phyloP scores from a whole-genome alignment of 2,888 invertebrate genomes.

The Periphyllus acericola region DNA sequence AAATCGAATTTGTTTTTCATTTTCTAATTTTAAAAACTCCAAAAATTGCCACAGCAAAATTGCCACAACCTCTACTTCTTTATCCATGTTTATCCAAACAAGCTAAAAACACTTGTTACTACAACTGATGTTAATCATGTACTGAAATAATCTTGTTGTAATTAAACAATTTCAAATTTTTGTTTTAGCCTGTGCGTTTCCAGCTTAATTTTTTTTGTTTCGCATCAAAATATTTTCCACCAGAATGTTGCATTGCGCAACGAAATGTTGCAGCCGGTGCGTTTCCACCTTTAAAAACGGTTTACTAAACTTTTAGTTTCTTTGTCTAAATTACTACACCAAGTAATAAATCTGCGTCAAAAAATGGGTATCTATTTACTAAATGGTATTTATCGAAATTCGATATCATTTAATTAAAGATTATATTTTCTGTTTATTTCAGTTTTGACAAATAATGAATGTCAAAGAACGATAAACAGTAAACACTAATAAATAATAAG shows the following conservation, averaged over 20 bases:
- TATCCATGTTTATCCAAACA: neutral
- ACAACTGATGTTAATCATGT: slow-evolving; percentile 8
- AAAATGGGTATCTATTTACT: too few relatives aligned
- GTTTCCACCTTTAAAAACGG: neutral
- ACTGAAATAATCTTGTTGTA: slow-evolving; percentile 5
- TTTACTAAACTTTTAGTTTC: too few relatives aligned
- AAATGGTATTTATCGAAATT: too few relatives aligned
- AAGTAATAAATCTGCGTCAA: too few relatives aligned
- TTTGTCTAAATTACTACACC: too few relatives aligned
- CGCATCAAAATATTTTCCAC: neutral
- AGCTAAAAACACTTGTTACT: slow-evolving; percentile 4
- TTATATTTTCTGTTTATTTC: too few relatives aligned
- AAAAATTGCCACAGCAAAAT: slow-evolving; percentile 12
- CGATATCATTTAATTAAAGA: too few relatives aligned
- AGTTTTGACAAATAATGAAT: too few relatives aligned
- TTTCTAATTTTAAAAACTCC: slow-evolving; percentile 11
- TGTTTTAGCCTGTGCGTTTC: neutral
- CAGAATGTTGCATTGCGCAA: neutral
- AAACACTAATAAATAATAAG: too few relatives aligned
- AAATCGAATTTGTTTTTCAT: slow-evolving; percentile 16
- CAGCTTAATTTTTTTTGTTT: too few relatives aligned
- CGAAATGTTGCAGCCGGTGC: neutral
- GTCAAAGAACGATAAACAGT: too few relatives aligned
- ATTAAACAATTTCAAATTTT: neutral
- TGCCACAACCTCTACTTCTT: slow-evolving; percentile 3